Evolutionary conservation across 2,797 vertebrate genomes (phyloP).

Genomic region (Myotis myotis): DNA sequence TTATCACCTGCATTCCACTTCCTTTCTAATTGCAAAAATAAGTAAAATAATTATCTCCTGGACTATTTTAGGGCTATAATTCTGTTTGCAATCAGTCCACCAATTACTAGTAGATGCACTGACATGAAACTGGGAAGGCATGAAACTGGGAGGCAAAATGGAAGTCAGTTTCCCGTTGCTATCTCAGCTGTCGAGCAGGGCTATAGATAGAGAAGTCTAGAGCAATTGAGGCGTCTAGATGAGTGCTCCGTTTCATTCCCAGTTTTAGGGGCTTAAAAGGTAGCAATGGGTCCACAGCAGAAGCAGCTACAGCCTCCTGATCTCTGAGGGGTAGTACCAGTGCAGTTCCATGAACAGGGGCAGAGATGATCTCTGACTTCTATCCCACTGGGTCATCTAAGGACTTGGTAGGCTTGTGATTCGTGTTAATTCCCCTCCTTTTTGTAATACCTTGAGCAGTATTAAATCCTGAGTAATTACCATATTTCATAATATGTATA

Average conservation of each 20-base stretch:
- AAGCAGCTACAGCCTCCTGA: neutral
- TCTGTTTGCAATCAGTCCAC: neutral
- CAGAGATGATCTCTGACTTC: neutral
- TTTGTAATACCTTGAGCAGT: neutral
- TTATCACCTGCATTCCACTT: neutral
- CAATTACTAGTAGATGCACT: neutral
- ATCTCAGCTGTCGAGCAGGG: neutral
- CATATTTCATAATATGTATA: neutral
- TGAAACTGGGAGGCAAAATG: neutral
- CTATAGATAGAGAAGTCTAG: neutral
- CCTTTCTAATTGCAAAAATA: neutral
- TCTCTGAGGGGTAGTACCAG: neutral
- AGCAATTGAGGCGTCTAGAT: neutral
- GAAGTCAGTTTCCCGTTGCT: neutral
- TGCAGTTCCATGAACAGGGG: neutral
- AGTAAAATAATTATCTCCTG: neutral
- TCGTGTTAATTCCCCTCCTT: neutral
- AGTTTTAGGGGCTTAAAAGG: neutral
- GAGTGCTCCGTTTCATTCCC: neutral
- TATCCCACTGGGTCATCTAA: neutral
- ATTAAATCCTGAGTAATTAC: neutral
- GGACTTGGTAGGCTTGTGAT: neutral
- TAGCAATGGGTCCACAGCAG: neutral
- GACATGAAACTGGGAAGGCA: neutral
- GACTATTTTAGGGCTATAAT: neutral